Base-by-base conservation (phyloP, 2,888 invertebrate species). In the Drosophila anceps region DNA sequence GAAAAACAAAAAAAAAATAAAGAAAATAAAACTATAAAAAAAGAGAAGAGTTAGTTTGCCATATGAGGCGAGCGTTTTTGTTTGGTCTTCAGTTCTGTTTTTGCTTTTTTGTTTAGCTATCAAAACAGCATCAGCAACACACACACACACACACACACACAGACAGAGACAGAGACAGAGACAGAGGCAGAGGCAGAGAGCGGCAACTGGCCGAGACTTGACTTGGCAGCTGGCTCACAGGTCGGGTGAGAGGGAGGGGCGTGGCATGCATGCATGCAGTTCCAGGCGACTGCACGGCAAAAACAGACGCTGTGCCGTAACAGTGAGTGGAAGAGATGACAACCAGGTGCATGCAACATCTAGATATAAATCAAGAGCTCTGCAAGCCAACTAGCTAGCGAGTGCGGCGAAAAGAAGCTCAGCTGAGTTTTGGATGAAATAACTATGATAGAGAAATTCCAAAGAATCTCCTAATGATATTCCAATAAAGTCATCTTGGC, bases 311-410 rank as follows among this genome's bases (percentile, higher is more conserved):
- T 53, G 76, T 71, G 80, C 60, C 35, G 77, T 72, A 76, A 77
- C 71, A 67, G 72, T 72, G 81, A 78, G 43, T 73, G 64, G 64
- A 76, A 72, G 77, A 78, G 81, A 81, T 77, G 78, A 80, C 78
- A 78, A 72, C 81, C 81, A 78, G 81, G 81, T 79, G 78, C 81
- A 79, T 79, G 78, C 78, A 78, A 61, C 78, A 39, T 37, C 67
- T 31, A 77, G 72, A 78, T 76, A 78, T 72, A 78, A 78, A 81
- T 78, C 78, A 72, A 59, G 68, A 65, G 57, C 18, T 31, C 39
- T 51, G 13, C 53, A 46, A 55, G 54, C 58, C n/a, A n/a, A 12
- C 18, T 24, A 2, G 24, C 58, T 20, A n/a, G 15, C 18, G 33
- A 50, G 27, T 10, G 18, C 7, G 29, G 7, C 33, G 9, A 15